These are phyloP conservation scores for Habropoda laboriosa DNA, from an alignment of 1,140 invertebrate species.

Conservation along the genomic window DNA sequence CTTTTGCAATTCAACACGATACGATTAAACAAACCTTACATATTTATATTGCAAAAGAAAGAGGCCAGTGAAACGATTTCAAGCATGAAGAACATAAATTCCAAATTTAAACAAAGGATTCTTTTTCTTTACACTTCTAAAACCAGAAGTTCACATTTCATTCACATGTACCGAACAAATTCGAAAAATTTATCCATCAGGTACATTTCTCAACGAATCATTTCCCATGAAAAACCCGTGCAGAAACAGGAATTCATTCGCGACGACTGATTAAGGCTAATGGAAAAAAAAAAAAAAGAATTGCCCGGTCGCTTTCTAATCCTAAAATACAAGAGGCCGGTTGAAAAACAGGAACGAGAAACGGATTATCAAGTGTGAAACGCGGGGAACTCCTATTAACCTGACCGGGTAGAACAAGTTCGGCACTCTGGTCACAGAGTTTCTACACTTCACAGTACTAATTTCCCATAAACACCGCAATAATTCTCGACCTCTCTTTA, in stretches of 20 bases:
- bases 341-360: constrained; percentile 11
- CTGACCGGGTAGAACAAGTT: neutral
- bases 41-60: constrained; percentile 13
- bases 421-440: neutral
- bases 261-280: neutral
- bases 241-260: neutral
- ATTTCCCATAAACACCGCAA: neutral
- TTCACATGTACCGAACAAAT: too few species aligned
- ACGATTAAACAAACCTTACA: neutral
- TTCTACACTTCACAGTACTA: neutral
- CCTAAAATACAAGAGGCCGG: neutral
- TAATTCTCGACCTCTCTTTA: neutral
- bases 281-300: neutral
- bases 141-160: too few species aligned
- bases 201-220: neutral
- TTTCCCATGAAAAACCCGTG: neutral
- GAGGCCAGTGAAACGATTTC: constrained; percentile 20
- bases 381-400: neutral
- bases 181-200: too few species aligned
- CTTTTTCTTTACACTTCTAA: too few species aligned
- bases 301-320: constrained; percentile 13
- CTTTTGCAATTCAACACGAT: constrained; percentile 19
- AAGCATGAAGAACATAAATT: neutral
- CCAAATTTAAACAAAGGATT: neutral
- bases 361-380: neutral